Evolutionary conservation across 2,113 vertebrate species (phyloP), one percentile per base, ranked within the genome.

Genomic region (Nibea coibor): DNA sequence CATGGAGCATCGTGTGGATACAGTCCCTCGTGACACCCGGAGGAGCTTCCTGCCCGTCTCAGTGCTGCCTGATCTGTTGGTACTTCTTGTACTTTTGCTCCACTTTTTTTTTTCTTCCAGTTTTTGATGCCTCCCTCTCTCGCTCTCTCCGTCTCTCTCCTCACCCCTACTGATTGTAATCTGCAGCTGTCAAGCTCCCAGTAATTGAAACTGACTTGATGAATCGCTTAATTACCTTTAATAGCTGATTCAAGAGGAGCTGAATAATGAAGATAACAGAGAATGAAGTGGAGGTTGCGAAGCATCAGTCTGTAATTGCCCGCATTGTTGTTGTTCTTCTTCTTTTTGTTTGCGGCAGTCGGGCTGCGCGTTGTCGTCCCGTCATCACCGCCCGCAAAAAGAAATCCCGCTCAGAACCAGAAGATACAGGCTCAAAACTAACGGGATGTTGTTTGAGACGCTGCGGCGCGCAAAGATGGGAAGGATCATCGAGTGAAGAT

Each of bases 141-240:
- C 85, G 39, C 72, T 84, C 71, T 66, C 62, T 51, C 65, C 19
- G 39, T 84, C 82, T 83, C 67, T 48, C 56, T 26, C 67, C 86
- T 89, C 85, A 82, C 90, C 89, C 90, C 90, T 58, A 68, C 86
- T 91, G 94, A 97, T 97, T 96, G 95, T 96, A 95, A 94, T 96
- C 95, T 95, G 95, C 94, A 95, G 94, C 96, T 97, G 97, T 96
- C 96, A 96, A 90, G 92, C 94, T 95, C 95, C 95, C 85, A 94
- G 96, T 96, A 97, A 97, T 97, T 97, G 96, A 96, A 97, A 97
- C 96, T 94, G 95, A 93, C 96, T 97, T 97, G 96, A 97, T 97
- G 95, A 97, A 98, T 97, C 95, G 94, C 96, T 97, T 96, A 96
- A 97, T 97, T 97, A 96, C 95, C 95, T 95, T 94, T 96, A 96